These are phyloP conservation scores for Pelodiscus sinensis DNA, from an alignment of 2,113 vertebrate species.

Conservation along the genomic window DNA sequence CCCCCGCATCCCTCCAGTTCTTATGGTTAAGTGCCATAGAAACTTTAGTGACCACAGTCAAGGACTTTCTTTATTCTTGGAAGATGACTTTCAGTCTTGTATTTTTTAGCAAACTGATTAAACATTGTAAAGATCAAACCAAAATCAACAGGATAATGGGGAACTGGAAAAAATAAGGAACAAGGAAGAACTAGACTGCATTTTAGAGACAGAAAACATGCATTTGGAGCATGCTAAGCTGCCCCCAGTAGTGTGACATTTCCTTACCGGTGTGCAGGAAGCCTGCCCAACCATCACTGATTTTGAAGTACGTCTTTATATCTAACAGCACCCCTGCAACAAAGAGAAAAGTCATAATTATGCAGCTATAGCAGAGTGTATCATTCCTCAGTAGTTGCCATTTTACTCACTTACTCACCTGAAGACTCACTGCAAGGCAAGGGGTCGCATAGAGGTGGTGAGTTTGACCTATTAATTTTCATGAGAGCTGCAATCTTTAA, in stretches of 20 bases:
- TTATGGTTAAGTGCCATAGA: background rate
- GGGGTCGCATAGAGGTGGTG: background rate
- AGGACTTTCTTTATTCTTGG: background rate
- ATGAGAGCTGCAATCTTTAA: background rate
- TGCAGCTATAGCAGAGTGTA: background rate
- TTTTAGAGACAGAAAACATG: background rate
- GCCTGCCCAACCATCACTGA: constrained; percentile 84
- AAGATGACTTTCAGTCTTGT: background rate
- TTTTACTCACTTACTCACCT: background rate
- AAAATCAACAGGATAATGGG: background rate
- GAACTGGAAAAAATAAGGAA: background rate
- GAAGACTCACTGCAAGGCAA: background rate
- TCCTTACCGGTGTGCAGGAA: constrained; percentile 92
- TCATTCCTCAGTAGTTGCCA: background rate
- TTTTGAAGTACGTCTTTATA: constrained; percentile 85
- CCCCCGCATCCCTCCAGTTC: background rate
- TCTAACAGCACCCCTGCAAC: constrained; percentile 88
- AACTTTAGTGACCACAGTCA: background rate
- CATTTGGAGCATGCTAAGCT: background rate
- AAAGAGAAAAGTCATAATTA: background rate
- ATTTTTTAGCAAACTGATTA: background rate
- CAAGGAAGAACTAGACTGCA: background rate
- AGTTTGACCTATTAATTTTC: background rate
- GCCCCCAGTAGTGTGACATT: background rate
- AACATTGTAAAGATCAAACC: background rate